A percentile compares a stretch with the other conserved stretches of the same genome.
Conservation (phyloP, 2,113 vertebrate species). For the Misgurnus mizolepis region DNA sequence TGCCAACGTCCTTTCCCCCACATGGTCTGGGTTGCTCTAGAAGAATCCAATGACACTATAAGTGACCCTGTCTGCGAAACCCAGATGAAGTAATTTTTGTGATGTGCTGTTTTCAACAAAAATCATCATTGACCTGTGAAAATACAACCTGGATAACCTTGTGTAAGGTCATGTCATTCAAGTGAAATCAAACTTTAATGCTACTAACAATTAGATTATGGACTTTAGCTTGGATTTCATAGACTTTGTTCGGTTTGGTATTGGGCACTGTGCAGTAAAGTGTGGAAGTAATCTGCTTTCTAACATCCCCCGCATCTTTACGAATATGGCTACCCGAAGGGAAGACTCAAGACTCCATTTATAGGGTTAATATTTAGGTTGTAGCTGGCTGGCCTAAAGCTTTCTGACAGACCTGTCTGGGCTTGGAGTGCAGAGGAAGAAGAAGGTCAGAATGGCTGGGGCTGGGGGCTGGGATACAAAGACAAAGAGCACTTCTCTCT, state of each 20-base stretch:
- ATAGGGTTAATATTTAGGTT: conserved; percentile 70
- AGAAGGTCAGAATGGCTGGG: conserved; percentile 50
- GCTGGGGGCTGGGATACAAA: conserved; percentile 52
- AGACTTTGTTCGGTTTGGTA: conserved; percentile 41
- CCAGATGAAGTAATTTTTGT: too few species aligned
- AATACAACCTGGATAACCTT: too few species aligned
- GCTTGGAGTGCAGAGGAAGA: conserved; percentile 22
- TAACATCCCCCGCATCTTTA: conserved; percentile 52
- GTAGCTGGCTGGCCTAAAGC: conserved; percentile 58
- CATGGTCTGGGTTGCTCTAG: background rate
- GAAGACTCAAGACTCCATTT: conserved; percentile 72
- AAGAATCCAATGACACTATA: background rate
- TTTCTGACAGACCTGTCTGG: conserved; percentile 61
- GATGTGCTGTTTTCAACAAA: too few species aligned
- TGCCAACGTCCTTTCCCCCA: conserved; percentile 30
- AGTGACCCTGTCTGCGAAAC: too few species aligned
- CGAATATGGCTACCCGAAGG: conserved; percentile 58
- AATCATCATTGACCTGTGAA: too few species aligned
- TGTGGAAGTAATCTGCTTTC: conserved; percentile 50
- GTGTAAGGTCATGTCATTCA: too few species aligned
- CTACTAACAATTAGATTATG: too few species aligned
- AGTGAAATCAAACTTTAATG: too few species aligned
- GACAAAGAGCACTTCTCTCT: conserved; percentile 45
- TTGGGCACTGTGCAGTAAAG: conserved; percentile 63
- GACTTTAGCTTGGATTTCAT: too few species aligned